Evolutionary conservation across 2,113 vertebrate species (phyloP).

Genomic region (Hyperoodon ampullatus): DNA sequence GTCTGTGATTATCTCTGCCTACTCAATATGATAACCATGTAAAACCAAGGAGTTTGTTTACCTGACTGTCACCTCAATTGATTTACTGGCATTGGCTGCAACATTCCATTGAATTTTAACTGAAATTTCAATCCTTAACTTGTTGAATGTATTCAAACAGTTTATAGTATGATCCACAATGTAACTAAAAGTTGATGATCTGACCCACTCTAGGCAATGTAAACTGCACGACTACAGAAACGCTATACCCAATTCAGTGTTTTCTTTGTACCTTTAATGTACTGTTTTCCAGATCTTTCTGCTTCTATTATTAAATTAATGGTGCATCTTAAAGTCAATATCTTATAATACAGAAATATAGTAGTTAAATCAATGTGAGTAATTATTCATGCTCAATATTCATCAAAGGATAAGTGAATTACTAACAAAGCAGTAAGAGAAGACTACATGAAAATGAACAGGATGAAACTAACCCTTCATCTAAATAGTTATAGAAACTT

Average conservation of each 20-base stretch:
- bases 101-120: background rate
- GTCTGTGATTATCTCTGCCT: background rate
- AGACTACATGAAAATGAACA: background rate
- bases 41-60: background rate
- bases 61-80: background rate
- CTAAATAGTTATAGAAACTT: slow-evolving; percentile 13
- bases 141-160: slow-evolving; percentile 13
- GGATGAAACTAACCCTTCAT: background rate
- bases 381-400: slow-evolving; percentile 33
- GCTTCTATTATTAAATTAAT: slow-evolving; percentile 31
- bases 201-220: background rate
- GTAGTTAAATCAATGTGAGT: background rate
- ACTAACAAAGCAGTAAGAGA: slow-evolving; percentile 24
- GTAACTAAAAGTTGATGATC: slow-evolving; percentile 17
- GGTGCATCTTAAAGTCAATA: slow-evolving; percentile 14
- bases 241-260: background rate
- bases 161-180: slow-evolving; percentile 26
- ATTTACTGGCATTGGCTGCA: background rate
- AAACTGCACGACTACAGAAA: background rate
- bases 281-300: background rate
- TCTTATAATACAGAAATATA: background rate
- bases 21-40: background rate
- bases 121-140: slow-evolving; percentile 38
- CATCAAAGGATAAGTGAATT: background rate
- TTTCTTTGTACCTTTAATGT: background rate